Percentiles rank a stretch among this genome's conserved stretches.
These are phyloP conservation scores for Rana temporaria DNA, from an alignment of 2,113 vertebrate genomes.

Conservation along the genomic window DNA sequence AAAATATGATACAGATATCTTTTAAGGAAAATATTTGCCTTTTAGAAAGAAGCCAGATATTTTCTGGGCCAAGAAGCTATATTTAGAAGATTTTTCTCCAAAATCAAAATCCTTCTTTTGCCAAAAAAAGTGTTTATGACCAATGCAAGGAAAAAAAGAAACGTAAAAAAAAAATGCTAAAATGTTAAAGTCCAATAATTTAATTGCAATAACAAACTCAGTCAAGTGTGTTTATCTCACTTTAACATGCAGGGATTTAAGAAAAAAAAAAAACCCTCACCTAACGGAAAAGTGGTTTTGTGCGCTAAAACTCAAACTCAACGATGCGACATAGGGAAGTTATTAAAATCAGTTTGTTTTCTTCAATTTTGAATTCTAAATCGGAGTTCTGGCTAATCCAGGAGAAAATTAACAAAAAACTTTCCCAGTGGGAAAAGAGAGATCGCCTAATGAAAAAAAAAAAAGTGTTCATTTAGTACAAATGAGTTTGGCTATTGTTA, in stretches of 20 bases:
- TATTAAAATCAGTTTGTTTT: constrained; percentile 84
- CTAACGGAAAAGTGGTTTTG: constrained; percentile 79
- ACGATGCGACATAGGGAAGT: constrained; percentile 79
- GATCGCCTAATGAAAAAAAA: constrained; percentile 35
- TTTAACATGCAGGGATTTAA: constrained; percentile 87
- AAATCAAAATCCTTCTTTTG: constrained; percentile 52
- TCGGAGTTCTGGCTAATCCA: constrained; percentile 76
- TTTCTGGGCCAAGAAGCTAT: too few relatives aligned
- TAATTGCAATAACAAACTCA: constrained; percentile 88
- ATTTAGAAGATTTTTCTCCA: background rate
- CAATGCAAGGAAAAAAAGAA: constrained; percentile 71
- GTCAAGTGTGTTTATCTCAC: constrained; percentile 90
- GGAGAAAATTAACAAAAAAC: constrained; percentile 73
- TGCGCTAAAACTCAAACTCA: constrained; percentile 80
- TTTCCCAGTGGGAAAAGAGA: constrained; percentile 64
- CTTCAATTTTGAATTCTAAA: constrained; percentile 83
- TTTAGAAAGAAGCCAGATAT: too few relatives aligned
- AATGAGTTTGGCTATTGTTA: constrained; percentile 57
- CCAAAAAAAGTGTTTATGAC: constrained; percentile 71
- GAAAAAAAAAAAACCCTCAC: constrained; percentile 79
- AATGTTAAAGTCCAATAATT: constrained; percentile 82
- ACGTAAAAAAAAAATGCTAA: constrained; percentile 79
- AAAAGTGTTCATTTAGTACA: constrained; percentile 45
- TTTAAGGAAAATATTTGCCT: too few relatives aligned
- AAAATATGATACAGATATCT: too few relatives aligned